phyloP scores from a whole-genome alignment of 2,113 vertebrate genomes.

The Elanus axillaris region DNA sequence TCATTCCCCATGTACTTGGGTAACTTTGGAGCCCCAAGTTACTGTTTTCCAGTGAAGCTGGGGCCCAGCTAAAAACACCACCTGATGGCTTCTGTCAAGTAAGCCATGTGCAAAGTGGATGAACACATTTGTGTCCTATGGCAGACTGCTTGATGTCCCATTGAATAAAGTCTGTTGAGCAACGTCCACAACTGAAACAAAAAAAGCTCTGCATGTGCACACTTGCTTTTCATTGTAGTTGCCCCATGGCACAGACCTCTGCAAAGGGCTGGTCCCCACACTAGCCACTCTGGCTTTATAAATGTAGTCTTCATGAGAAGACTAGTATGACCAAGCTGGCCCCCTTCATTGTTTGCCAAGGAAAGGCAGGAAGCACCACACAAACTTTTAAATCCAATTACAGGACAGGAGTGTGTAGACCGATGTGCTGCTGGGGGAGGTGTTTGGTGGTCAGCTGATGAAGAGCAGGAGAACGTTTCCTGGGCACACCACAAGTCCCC shows the following conservation, averaged over 20 bases:
- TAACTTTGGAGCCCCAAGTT: not conserved
- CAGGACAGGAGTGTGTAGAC: accelerated
- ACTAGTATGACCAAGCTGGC: not conserved
- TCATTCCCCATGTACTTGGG: not conserved
- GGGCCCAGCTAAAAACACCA: not conserved
- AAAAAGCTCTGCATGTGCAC: not conserved
- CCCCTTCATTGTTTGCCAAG: not conserved
- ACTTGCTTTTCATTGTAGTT: not conserved
- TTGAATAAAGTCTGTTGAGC: not conserved
- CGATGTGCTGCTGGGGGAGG: not conserved
- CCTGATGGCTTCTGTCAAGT: accelerated
- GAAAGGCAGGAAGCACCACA: not conserved
- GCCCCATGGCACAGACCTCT: not conserved
- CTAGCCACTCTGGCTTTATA: not conserved
- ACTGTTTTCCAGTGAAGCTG: not conserved
- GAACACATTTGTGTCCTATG: not conserved
- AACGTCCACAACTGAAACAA: not conserved
- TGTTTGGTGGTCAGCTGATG: not conserved
- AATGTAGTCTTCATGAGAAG: not conserved
- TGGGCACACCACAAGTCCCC: no score
- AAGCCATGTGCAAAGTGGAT: not conserved
- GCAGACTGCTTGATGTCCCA: accelerated
- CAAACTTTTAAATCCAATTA: not conserved
- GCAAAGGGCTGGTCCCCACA: not conserved
- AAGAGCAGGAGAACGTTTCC: not conserved